These are phyloP conservation scores for Sycophaga agraensis DNA, from an alignment of 1,140 invertebrate genomes.

Conservation along the genomic window DNA sequence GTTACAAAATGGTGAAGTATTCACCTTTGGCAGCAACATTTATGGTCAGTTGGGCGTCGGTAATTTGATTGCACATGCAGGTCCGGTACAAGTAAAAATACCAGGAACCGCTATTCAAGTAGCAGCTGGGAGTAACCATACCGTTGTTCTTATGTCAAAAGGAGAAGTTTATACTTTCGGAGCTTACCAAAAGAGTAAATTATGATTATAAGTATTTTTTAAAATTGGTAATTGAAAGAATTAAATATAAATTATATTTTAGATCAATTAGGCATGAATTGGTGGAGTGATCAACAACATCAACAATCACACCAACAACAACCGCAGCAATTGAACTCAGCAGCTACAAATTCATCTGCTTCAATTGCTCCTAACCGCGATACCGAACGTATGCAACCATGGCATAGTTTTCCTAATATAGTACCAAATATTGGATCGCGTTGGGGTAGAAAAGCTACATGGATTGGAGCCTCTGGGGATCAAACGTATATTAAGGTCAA, in stretches of 20 bases:
- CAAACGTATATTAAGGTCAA: constrained; percentile 87
- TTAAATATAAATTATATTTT: too few relatives aligned
- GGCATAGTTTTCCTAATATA: constrained; percentile 80
- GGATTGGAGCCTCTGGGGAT: constrained; percentile 92
- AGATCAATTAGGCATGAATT: constrained; percentile 81
- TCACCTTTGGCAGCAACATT: constrained; percentile 91
- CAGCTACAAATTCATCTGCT: not conserved
- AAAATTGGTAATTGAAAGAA: too few relatives aligned
- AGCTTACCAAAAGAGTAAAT: constrained; percentile 72
- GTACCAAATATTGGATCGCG: constrained; percentile 78
- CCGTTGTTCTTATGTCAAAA: constrained; percentile 83
- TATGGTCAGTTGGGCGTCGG: constrained; percentile 92
- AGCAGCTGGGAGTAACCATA: constrained; percentile 93
- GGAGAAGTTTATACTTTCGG: constrained; percentile 95
- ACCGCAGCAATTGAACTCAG: not conserved
- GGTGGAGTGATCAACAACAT: constrained; percentile 42
- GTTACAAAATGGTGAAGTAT: constrained; percentile 73
- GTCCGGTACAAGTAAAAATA: constrained; percentile 75
- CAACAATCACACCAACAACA: not conserved
- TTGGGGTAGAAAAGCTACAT: constrained; percentile 82
- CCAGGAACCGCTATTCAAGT: constrained; percentile 71
- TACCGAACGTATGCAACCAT: constrained; percentile 58
- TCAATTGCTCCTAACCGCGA: constrained; percentile 39
- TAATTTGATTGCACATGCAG: constrained; percentile 74
- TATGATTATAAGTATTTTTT: too few relatives aligned